Base-by-base conservation (phyloP, 2,888 invertebrate genomes). In the Elegia similella region DNA sequence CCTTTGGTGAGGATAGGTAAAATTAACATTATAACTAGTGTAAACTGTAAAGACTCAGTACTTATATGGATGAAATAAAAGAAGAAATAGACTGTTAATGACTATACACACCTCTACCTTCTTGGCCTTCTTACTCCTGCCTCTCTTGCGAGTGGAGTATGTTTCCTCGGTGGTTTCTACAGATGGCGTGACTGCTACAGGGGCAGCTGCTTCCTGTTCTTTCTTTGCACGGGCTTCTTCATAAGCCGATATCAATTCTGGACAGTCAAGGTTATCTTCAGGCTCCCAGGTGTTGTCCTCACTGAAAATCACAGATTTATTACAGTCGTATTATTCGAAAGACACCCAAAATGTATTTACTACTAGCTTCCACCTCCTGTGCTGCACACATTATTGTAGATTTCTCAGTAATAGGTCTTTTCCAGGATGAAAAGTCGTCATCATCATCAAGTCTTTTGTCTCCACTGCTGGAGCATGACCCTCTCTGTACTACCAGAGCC, bases 241-340 rank as follows among this genome's bases (percentile, higher is more conserved):
- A 80, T 94, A 96, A 2, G 94, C 95, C 47, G 93, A 93, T 70
- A 95, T 95, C 16, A 95, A 78, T 67, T 95, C 95, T 0, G 96
- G 95, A 72, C 96, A 96, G 70, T 96, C 96, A 0, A 96, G 84
- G 66, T 97, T 96, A 65, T 95, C 95, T 75, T 95, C 95, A 0
- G 96, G 96, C 72, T 96, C 96, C 96, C 96, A 96, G 0, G 96
- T 96, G 72, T 96, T 96, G 68, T 96, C 96, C 52, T 94, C 93
- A 75, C 93, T 93, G 68, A n/a, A 82, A n/a, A 80, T 57, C n/a
- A 34, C 6, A 16, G n/a, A n/a, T 29, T 23, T 17, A n/a, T 12
- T 34, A 34, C 2, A n/a, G n/a, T 23, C 23, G 2, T 5, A 23
- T 23, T 23, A 23, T 23, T 23, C 5, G 23, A n/a, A n/a, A n/a